Conservation (phyloP, 2,888 invertebrate genomes). For the Microdon myrmicae region DNA sequence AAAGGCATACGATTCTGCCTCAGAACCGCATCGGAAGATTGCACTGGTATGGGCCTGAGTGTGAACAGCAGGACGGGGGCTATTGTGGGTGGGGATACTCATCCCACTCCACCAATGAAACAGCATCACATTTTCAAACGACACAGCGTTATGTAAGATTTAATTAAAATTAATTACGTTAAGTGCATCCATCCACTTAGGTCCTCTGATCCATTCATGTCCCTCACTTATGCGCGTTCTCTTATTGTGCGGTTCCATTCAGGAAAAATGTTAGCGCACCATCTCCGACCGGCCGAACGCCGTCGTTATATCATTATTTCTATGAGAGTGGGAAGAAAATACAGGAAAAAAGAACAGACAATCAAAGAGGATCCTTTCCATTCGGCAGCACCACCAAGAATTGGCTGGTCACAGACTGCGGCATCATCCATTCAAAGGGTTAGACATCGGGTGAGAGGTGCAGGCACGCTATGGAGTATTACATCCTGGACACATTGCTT, state of each 20-base stretch:
- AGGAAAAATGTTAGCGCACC: conserved; percentile 23
- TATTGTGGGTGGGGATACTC: too few relatives aligned
- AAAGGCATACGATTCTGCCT: too few relatives aligned
- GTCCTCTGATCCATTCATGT: conserved; percentile 9
- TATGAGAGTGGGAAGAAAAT: too few relatives aligned
- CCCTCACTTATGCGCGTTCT: conserved; percentile 18
- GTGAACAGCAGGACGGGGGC: too few relatives aligned
- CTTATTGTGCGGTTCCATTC: conserved; percentile 44
- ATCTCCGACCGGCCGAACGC: too few relatives aligned
- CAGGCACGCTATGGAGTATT: too few relatives aligned
- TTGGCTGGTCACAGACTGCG: conserved; percentile 20
- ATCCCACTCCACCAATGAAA: too few relatives aligned
- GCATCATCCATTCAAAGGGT: conserved; percentile 6
- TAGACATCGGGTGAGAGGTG: conserved; percentile 14
- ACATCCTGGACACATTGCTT: conserved; percentile 29
- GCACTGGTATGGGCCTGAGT: too few relatives aligned
- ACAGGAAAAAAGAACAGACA: too few relatives aligned
- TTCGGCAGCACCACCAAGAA: conserved; percentile 35
- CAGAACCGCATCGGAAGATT: too few relatives aligned
- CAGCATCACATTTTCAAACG: conserved; percentile 46
- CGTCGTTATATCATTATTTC: too few relatives aligned
- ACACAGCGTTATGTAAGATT: conserved; percentile 53
- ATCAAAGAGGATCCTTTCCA: conserved; percentile 24
- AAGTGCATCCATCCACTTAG: conserved; percentile 49
- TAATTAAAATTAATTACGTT: conserved; percentile 53